A percentile compares a stretch with the other conserved stretches of the same genome.
Evolutionary conservation across 1,140 invertebrate genomes (phyloP).

Genomic region (Bathynomus jamesi): DNA sequence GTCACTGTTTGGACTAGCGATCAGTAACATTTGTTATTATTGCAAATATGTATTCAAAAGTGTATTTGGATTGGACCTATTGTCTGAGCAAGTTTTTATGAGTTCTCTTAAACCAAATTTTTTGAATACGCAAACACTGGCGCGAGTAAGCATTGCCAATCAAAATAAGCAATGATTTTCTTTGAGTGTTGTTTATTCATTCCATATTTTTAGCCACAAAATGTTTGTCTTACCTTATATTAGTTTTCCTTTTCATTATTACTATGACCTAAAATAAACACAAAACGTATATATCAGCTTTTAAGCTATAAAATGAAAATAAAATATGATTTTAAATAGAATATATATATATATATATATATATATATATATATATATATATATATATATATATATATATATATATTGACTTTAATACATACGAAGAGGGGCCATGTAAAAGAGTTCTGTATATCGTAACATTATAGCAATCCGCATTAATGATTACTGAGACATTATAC

Average conservation of each 20-base stretch:
- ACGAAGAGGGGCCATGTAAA: too few relatives aligned
- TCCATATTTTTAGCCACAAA: not conserved
- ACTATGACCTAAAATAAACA: not conserved
- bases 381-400: not conserved
- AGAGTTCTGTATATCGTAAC: too few relatives aligned
- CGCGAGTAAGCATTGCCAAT: not conserved
- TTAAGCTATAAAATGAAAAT: too few relatives aligned
- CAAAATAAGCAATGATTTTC: conserved; percentile 1
- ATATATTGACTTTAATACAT: not conserved
- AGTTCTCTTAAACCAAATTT: not conserved
- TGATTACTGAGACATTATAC: too few relatives aligned
- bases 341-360: conserved; percentile 1
- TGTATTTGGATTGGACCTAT: not conserved
- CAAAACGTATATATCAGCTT: too few relatives aligned
- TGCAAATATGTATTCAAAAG: conserved; percentile 1
- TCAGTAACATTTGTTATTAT: conserved; percentile 1
- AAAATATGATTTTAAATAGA: too few relatives aligned
- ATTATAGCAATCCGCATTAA: too few relatives aligned
- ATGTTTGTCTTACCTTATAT: not conserved
- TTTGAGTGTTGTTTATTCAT: not conserved
- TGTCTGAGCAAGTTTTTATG: not conserved
- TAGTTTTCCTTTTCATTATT: conserved; percentile 1
- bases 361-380: not conserved
- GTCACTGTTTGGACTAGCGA: not conserved
- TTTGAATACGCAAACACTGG: not conserved